Percentiles rank a stretch among this genome's conserved stretches.
These are phyloP conservation scores for Malurus cyaneus DNA, from an alignment of 2,113 vertebrate species.

Conservation along the genomic window DNA sequence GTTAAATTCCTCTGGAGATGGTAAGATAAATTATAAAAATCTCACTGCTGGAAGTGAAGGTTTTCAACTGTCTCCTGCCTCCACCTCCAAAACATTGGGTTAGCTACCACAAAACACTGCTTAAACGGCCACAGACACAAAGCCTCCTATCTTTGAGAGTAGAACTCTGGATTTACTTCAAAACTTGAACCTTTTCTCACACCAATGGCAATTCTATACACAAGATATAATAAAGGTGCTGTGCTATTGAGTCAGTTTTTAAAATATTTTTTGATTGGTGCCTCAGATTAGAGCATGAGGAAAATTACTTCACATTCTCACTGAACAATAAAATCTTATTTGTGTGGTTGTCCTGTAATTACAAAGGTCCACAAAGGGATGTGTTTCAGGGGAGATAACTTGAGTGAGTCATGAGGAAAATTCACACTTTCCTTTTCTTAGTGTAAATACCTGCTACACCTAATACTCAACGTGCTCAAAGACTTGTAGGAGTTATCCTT, in stretches of 20 bases:
- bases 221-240: background rate
- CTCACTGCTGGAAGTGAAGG: background rate
- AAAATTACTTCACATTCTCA: background rate
- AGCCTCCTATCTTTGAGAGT: background rate
- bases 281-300: background rate
- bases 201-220: background rate
- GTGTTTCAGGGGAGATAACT: background rate
- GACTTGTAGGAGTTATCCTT: background rate
- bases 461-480: background rate
- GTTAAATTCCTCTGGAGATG: background rate
- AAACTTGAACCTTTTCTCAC: background rate
- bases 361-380: background rate
- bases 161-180: background rate
- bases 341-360: background rate
- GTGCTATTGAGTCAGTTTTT: background rate
- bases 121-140: background rate
- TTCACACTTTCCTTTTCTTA: background rate
- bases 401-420: background rate
- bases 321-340: background rate
- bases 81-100: background rate
- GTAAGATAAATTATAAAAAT: background rate
- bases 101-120: background rate
- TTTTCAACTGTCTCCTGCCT: background rate
- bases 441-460: background rate
- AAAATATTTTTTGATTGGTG: conserved; percentile 26